These are phyloP conservation scores for Merodon equestris DNA, from an alignment of 2,888 invertebrate species.

Conservation along the genomic window DNA sequence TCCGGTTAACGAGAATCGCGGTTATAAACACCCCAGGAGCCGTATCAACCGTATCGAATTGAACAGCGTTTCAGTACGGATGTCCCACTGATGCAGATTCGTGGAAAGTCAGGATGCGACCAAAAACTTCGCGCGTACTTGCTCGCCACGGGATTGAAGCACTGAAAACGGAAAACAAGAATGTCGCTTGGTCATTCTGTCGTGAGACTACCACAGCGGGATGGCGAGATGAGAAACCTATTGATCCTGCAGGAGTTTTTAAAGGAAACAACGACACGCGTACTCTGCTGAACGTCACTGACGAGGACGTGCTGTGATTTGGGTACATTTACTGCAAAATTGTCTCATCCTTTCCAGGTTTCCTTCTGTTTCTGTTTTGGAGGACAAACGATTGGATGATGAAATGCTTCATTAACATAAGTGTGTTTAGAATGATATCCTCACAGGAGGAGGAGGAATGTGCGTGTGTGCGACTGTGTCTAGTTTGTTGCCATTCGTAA, in stretches of 20 bases:
- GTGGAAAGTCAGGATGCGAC: constrained; percentile 48
- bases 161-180: too few species aligned
- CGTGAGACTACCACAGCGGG: constrained; percentile 57
- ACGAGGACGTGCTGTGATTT: constrained; percentile 59
- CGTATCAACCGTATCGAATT: constrained; percentile 60
- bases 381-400: constrained; percentile 65
- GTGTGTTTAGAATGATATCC: constrained; percentile 59
- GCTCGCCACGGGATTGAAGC: too few species aligned
- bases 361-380: constrained; percentile 27
- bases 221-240: too few species aligned
- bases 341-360: constrained; percentile 16
- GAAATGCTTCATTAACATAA: constrained; percentile 68
- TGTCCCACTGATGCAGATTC: constrained; percentile 28
- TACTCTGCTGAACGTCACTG: constrained; percentile 23
- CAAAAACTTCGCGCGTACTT: constrained; percentile 40
- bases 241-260: constrained; percentile 46
- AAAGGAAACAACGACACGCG: constrained; percentile 60
- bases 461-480: neutral
- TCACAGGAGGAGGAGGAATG: constrained; percentile 34
- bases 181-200: constrained; percentile 22
- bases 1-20: constrained; percentile 55
- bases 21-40: constrained; percentile 61
- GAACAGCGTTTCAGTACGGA: constrained; percentile 36
- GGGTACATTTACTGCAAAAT: constrained; percentile 43
- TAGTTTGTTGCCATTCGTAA: too few species aligned